A percentile compares a stretch with the other conserved stretches of the same genome.
Evolutionary conservation across 2,888 invertebrate genomes (phyloP).

Genomic region (Tenodera sinensis): DNA sequence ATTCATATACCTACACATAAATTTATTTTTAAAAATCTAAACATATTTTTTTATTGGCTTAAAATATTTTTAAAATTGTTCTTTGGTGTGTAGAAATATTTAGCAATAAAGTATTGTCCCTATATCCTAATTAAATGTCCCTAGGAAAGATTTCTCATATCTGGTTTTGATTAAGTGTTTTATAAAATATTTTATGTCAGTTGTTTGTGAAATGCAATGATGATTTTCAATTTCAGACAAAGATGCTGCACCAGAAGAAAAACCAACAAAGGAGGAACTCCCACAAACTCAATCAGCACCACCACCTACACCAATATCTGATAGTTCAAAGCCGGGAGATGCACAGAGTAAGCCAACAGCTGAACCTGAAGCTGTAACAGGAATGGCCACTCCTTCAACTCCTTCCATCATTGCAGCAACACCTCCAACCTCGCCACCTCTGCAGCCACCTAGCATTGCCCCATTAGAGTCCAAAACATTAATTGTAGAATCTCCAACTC

Average conservation of each 20-base stretch:
- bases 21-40: too few species aligned
- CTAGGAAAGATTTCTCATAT: too few species aligned
- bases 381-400: conserved; percentile 29
- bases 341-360: not conserved
- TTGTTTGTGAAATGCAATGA: not conserved
- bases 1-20: too few species aligned
- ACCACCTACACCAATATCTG: not conserved
- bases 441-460: conserved; percentile 18
- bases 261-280: not conserved
- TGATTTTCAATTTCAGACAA: not conserved
- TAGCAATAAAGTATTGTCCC: too few species aligned
- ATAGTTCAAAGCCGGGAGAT: not conserved
- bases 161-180: not conserved
- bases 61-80: too few species aligned
- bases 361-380: not conserved
- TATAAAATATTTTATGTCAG: not conserved
- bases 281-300: not conserved
- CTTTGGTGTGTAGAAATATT: too few species aligned
- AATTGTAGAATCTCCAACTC: conserved; percentile 29
- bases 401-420: conserved; percentile 40
- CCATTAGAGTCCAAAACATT: not conserved
- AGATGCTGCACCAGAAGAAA: not conserved
- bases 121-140: too few species aligned
- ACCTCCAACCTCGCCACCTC: conserved; percentile 39
- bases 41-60: too few species aligned